phyloP scores from a whole-genome alignment of 2,113 vertebrate genomes.

The Sapajus apella region DNA sequence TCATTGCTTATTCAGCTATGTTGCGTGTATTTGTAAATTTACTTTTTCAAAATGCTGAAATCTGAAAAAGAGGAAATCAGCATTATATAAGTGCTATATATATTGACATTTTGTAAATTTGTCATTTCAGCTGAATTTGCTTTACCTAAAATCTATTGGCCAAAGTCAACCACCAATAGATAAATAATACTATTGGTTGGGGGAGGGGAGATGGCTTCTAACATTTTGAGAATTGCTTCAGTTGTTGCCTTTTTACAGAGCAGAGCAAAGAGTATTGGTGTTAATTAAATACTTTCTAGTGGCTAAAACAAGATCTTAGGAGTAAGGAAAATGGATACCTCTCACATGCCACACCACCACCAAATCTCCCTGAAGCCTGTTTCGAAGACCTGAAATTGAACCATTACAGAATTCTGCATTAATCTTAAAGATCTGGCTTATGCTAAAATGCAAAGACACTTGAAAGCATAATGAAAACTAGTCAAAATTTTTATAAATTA shows the following conservation, averaged over 20 bases:
- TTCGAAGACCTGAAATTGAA: constrained; percentile 32
- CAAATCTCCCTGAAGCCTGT: background rate
- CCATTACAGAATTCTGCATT: constrained; percentile 35
- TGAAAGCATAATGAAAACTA: background rate
- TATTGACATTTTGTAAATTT: background rate
- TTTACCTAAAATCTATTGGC: constrained; percentile 12
- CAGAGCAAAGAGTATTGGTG: background rate
- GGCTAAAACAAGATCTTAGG: constrained; percentile 16
- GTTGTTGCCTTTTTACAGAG: background rate
- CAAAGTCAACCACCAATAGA: background rate
- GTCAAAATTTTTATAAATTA: constrained; percentile 35
- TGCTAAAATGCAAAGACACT: constrained; percentile 17
- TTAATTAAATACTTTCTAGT: constrained; percentile 42
- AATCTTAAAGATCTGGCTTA: background rate
- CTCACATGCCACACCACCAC: background rate
- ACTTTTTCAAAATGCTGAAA: constrained; percentile 47
- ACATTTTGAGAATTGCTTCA: constrained; percentile 34
- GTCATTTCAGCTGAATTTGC: constrained; percentile 39
- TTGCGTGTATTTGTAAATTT: constrained; percentile 36
- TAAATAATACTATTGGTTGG: background rate
- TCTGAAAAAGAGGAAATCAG: background rate
- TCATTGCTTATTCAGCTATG: constrained; percentile 13
- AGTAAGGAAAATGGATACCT: background rate
- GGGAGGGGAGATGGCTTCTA: background rate
- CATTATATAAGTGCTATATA: constrained; percentile 17